Percentiles rank a stretch among this genome's conserved stretches.
Conservation (phyloP, 1,140 invertebrate species). For the Subanguina moxae region DNA sequence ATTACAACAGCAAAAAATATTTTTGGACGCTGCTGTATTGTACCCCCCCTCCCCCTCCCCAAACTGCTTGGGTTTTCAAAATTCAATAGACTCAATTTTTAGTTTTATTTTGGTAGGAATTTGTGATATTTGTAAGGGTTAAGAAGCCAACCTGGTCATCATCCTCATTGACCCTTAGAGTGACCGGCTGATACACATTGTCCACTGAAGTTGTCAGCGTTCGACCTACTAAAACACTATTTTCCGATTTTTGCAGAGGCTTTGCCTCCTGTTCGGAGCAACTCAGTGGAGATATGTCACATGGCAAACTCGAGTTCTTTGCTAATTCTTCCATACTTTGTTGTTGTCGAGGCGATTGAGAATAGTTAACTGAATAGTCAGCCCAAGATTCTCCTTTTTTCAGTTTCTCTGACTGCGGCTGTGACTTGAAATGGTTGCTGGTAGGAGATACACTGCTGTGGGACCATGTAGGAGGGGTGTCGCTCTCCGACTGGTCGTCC, state of each 20-base stretch:
- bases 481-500: slow-evolving; percentile 22
- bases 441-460: not conserved
- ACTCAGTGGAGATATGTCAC: not conserved
- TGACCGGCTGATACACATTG: slow-evolving; percentile 14
- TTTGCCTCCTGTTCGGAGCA: not conserved
- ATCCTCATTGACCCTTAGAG: slow-evolving; percentile 15
- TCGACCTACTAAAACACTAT: not conserved
- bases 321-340: slow-evolving; percentile 2
- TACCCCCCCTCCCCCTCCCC: too few relatives aligned
- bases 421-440: not conserved
- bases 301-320: not conserved
- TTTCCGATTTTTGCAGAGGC: not conserved
- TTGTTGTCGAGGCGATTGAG: not conserved
- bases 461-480: not conserved
- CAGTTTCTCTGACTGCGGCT: not conserved
- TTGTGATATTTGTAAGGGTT: too few relatives aligned
- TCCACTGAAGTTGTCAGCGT: not conserved
- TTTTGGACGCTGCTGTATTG: too few relatives aligned
- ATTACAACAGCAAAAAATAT: too few relatives aligned
- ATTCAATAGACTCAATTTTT: too few relatives aligned
- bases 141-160: slow-evolving; percentile 2
- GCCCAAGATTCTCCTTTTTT: not conserved
- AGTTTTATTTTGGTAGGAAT: too few relatives aligned
- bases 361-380: not conserved
- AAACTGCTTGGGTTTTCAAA: too few relatives aligned